phyloP scores from a whole-genome alignment of 2,797 vertebrate genomes.

The Aldrovandia affinis region DNA sequence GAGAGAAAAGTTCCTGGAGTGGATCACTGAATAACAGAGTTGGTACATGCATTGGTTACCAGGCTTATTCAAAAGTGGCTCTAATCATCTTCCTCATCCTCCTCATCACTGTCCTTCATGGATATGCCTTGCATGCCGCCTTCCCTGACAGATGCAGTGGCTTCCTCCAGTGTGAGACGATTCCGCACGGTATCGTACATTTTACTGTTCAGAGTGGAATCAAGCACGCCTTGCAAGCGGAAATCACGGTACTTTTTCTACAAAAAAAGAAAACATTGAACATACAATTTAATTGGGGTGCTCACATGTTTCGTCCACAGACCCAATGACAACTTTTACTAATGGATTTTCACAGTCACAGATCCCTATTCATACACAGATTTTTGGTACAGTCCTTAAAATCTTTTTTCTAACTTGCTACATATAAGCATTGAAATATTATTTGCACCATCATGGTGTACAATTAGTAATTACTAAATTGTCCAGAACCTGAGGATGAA shows the following conservation, averaged over 20 bases:
- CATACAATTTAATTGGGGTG: not conserved
- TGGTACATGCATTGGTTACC: conserved; percentile 98
- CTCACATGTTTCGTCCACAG: too few species aligned
- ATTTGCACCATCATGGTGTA: too few species aligned
- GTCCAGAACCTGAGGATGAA: too few species aligned
- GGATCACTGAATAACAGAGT: conserved; percentile 93
- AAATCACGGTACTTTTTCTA: conserved; percentile 99
- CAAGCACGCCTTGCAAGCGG: conserved; percentile 97
- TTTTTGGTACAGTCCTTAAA: too few species aligned
- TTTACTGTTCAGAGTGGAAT: conserved; percentile 98
- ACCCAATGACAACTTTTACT: too few species aligned
- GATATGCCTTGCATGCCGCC: conserved; percentile 97
- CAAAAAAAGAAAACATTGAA: conserved; percentile 30
- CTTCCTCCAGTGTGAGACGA: conserved; percentile 93
- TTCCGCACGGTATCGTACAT: conserved; percentile 97
- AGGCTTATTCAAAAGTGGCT: conserved; percentile 82
- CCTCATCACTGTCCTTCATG: conserved; percentile 99
- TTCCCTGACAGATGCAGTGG: conserved; percentile 92
- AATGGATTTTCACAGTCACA: too few species aligned
- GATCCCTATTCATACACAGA: too few species aligned
- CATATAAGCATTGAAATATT: too few species aligned
- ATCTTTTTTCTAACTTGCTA: too few species aligned
- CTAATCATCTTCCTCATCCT: conserved; percentile 96
- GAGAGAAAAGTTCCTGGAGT: conserved; percentile 95
- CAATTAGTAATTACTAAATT: too few species aligned